Conservation (phyloP, 2,113 vertebrate species). For the Albula glossodonta region DNA sequence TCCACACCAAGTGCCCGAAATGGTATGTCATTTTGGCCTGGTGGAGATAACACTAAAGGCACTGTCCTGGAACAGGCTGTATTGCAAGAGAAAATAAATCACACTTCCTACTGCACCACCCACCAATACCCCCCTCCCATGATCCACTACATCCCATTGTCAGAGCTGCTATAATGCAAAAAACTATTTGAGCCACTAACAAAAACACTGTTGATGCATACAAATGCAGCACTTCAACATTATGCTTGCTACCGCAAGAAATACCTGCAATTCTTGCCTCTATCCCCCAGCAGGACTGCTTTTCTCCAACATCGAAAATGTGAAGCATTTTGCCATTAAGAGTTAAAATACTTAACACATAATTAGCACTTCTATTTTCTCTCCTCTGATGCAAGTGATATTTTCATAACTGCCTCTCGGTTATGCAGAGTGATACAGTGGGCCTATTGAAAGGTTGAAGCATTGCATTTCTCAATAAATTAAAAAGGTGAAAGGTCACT, state of each 20-base stretch:
- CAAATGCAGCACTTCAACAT: background rate
- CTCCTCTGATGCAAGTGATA: background rate
- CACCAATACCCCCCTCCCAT: background rate
- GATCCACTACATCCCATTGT: background rate
- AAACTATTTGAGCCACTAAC: too few relatives aligned
- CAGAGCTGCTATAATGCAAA: background rate
- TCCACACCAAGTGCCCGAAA: constrained; percentile 1
- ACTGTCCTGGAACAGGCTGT: constrained; percentile 20
- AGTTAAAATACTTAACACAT: background rate
- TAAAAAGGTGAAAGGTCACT: background rate
- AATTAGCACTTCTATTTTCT: background rate
- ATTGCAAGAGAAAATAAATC: constrained; percentile 3
- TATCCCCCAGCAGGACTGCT: background rate
- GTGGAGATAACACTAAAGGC: constrained; percentile 17
- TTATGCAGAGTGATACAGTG: too few relatives aligned
- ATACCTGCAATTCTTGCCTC: background rate
- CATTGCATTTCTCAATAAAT: too few relatives aligned
- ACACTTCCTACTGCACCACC: background rate
- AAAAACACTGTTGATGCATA: background rate
- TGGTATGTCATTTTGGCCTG: constrained; percentile 25
- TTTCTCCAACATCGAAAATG: background rate
- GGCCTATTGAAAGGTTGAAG: background rate
- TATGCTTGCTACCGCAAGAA: background rate
- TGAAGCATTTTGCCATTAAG: background rate
- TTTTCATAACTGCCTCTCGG: too few relatives aligned